Evolutionary conservation across 2,888 invertebrate genomes (phyloP), one percentile per base, ranked within the genome.

Genomic region (Agonopterix alstromeriana): DNA sequence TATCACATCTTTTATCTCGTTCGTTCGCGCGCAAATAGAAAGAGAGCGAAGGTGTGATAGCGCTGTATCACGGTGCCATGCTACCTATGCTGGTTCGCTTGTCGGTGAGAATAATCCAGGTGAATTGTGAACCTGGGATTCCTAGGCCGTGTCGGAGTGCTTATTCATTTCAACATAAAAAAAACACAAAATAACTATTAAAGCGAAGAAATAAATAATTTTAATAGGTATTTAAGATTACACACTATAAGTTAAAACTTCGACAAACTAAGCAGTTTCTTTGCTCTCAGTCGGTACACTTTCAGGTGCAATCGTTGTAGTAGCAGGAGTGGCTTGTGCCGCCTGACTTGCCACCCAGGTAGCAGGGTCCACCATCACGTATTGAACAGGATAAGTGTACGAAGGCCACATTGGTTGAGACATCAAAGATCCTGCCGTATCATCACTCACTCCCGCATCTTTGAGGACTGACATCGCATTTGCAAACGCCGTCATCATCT

Each of bases 311-410:
- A 49, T 27, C 27, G 27, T 27, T 27, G 27, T 27, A 1, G 27
- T 27, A 5, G 7, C 27, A 7, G 27, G 27, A 1, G 27, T n/a
- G n/a, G n/a, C 7, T 38, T 36, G 57, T 48, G 43, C 57, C 48
- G 27, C 51, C 10, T 70, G 53, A 8, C 56, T 59, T 46, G 77
- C 75, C 2, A 67, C 55, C 83, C 84, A 86, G 1, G 75, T 54
- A 47, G 59, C 68, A 5, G 87, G 85, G 52, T 82, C 82, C 43
- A 86, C 65, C 80, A 84, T 79, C 9, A 87, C 64, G 48, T 86
- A 87, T 61, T 71, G 77, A 43, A 77, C 76, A 1, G 87, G 81
- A 56, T 84, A 85, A 3, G 71, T 58, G 41, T 77, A 77, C 2
- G 76, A 60, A 42, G 82, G 69, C 82, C 84, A 85, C 49, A 64